Conservation (phyloP, 2,888 invertebrate species). For the Melinaea marsaeus region DNA sequence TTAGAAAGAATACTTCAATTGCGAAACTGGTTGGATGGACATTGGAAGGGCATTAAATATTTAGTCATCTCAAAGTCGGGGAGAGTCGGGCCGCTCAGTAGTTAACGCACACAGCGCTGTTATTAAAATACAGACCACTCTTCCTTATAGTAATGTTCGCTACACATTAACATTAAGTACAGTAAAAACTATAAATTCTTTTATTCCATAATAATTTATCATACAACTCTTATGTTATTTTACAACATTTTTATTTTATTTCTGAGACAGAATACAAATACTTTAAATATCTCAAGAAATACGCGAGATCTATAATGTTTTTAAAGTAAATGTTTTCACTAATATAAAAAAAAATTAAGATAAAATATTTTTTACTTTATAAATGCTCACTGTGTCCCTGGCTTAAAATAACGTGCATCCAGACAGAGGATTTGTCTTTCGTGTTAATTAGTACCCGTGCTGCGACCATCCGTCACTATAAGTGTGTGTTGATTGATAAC, state of each 20-base stretch:
- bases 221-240: too few relatives aligned
- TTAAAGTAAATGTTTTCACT: too few relatives aligned
- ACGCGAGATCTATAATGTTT: too few relatives aligned
- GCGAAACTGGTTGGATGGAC: background rate
- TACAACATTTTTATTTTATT: too few relatives aligned
- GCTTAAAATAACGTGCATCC: constrained; percentile 5
- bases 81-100: constrained; percentile 1
- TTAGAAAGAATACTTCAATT: too few relatives aligned
- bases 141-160: background rate
- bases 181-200: background rate
- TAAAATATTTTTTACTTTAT: background rate
- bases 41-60: constrained; percentile 4
- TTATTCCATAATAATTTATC: background rate
- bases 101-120: background rate
- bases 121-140: constrained; percentile 5
- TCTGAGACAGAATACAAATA: too few relatives aligned
- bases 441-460: constrained; percentile 22
- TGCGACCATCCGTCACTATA: constrained; percentile 31
- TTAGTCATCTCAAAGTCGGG: constrained; percentile 1
- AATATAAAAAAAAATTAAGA: too few relatives aligned
- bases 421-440: constrained; percentile 8
- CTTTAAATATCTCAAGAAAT: too few relatives aligned
- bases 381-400: background rate
- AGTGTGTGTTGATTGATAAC: constrained; percentile 32
- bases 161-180: background rate